Percentiles rank a stretch among this genome's conserved stretches.
These are phyloP conservation scores for Drosophila asahinai DNA, from an alignment of 1,140 invertebrate species.

Conservation along the genomic window DNA sequence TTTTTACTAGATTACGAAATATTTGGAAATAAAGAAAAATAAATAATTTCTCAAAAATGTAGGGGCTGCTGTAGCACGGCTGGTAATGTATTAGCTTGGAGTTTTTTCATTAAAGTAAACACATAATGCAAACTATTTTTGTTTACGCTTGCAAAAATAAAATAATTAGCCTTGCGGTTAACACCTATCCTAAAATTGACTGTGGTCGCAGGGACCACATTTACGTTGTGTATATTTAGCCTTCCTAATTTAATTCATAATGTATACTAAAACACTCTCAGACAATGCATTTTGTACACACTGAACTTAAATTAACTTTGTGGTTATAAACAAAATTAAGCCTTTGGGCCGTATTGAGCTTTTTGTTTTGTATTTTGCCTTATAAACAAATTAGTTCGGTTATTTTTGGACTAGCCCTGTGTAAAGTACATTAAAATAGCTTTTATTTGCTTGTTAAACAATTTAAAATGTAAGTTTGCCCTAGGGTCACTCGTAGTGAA, in stretches of 20 bases:
- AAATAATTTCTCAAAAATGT: not conserved
- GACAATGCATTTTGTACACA: not conserved
- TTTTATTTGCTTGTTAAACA: not conserved
- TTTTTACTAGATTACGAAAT: no score
- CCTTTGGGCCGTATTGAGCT: not conserved
- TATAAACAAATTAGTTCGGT: not conserved
- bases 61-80: no score
- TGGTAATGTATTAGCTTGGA: not conserved
- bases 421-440: not conserved
- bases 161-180: slow-evolving; percentile 8
- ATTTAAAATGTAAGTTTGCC: not conserved
- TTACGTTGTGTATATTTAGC: not conserved
- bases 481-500: not conserved
- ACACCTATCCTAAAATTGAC: not conserved
- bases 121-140: not conserved
- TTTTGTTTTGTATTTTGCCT: not conserved
- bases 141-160: not conserved
- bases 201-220: not conserved
- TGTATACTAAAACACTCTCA: not conserved
- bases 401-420: not conserved
- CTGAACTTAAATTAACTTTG: slow-evolving; percentile 8
- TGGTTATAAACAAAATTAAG: not conserved
- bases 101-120: not conserved
- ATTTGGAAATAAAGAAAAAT: no score
- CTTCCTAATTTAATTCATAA: not conserved